Conservation (phyloP, 2,797 vertebrate genomes). For the Eulemur coronatus region DNA sequence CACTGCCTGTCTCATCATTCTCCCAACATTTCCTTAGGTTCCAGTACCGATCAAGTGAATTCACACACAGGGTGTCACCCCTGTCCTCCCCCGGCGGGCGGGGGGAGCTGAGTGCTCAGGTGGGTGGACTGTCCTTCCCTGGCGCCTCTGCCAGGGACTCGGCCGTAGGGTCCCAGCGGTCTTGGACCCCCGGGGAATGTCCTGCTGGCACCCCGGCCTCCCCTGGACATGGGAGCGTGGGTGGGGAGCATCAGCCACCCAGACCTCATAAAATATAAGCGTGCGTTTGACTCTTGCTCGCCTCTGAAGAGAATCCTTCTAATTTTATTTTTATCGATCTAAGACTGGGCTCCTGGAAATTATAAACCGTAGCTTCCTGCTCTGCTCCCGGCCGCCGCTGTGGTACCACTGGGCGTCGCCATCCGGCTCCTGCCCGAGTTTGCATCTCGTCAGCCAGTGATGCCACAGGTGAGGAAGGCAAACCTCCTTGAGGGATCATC, state of each 20-base stretch:
- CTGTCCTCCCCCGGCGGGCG: neutral
- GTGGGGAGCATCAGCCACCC: neutral
- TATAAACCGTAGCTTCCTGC: no score
- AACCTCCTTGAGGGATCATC: neutral
- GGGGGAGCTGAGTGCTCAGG: neutral
- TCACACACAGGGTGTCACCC: neutral
- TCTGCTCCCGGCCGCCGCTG: neutral
- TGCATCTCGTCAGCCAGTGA: neutral
- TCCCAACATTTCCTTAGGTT: constrained; percentile 76
- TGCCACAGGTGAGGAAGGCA: neutral
- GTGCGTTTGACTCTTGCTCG: neutral
- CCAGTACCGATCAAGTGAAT: constrained; percentile 71
- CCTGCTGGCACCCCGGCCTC: neutral
- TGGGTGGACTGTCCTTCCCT: accelerated
- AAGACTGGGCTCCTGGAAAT: neutral
- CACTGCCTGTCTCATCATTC: constrained; percentile 46
- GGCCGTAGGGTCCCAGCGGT: neutral
- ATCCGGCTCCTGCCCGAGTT: neutral
- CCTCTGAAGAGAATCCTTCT: constrained; percentile 15
- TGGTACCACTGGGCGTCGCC: no score
- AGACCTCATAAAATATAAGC: neutral
- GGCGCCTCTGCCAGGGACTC: neutral
- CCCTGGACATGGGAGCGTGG: neutral
- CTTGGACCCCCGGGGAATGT: neutral
- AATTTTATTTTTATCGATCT: constrained; percentile 8